These are phyloP conservation scores for Sebastes kiyomatsui DNA, from an alignment of 2,797 vertebrate species.

Conservation along the genomic window DNA sequence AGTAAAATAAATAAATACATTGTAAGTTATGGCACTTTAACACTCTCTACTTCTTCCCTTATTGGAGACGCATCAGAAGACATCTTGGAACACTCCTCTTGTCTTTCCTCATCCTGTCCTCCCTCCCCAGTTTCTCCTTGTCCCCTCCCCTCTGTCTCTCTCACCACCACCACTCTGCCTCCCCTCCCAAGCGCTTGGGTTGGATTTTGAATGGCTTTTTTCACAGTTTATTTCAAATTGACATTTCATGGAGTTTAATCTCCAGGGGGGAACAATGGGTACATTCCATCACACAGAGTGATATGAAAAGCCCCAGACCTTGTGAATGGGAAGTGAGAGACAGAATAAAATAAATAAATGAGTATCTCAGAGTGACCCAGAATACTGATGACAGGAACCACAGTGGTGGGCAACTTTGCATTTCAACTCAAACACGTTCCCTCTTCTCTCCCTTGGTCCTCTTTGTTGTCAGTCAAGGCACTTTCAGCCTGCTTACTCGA, in stretches of 20 bases:
- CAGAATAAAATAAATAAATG: constrained; percentile 67
- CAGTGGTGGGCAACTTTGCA: constrained; percentile 42
- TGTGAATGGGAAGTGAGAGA: constrained; percentile 60
- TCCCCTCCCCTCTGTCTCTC: constrained; percentile 1
- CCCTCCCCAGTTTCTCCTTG: background rate
- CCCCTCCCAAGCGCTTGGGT: constrained; percentile 1
- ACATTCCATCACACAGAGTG: constrained; percentile 63
- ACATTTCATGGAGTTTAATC: constrained; percentile 75
- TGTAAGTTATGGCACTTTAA: constrained; percentile 21
- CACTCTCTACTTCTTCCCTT: constrained; percentile 1
- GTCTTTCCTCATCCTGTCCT: background rate
- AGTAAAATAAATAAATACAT: background rate
- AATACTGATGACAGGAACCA: constrained; percentile 54
- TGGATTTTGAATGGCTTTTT: constrained; percentile 49
- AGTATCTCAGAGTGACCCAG: constrained; percentile 54
- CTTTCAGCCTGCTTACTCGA: constrained; percentile 14
- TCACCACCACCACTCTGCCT: background rate
- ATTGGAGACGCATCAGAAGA: constrained; percentile 23
- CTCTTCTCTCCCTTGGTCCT: background rate
- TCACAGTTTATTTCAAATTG: constrained; percentile 71
- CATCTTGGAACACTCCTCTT: background rate
- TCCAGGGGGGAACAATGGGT: constrained; percentile 62
- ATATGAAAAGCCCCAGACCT: constrained; percentile 61
- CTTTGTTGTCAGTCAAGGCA: constrained; percentile 47
- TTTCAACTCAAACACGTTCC: constrained; percentile 25